These are phyloP conservation scores for Rhinichthys osculus DNA, from an alignment of 2,797 vertebrate genomes.

Conservation along the genomic window DNA sequence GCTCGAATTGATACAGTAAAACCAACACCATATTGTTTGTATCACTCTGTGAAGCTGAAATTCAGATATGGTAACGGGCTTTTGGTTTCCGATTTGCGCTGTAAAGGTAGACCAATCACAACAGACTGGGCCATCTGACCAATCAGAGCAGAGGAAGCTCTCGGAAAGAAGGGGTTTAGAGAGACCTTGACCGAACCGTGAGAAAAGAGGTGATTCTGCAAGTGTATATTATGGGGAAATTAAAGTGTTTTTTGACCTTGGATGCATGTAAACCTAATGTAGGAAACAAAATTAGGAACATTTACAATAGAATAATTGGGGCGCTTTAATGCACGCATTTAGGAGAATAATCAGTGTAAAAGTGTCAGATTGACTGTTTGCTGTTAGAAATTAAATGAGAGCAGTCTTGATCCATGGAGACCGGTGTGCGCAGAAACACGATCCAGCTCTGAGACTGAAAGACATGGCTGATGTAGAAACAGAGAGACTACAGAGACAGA, in stretches of 20 bases:
- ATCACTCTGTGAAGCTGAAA: neutral
- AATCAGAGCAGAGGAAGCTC: neutral
- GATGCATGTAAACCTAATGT: neutral
- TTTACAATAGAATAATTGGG: neutral
- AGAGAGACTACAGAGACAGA: constrained; percentile 26
- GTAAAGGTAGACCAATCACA: neutral
- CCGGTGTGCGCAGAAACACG: neutral
- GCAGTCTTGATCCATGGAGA: constrained; percentile 34
- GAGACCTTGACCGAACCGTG: neutral
- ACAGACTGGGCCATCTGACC: neutral
- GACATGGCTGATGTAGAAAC: constrained; percentile 17
- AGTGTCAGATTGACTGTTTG: neutral
- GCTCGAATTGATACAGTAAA: neutral
- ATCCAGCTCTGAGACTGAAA: constrained; percentile 26
- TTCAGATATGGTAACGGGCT: neutral
- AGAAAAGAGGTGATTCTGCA: neutral
- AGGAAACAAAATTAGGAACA: neutral
- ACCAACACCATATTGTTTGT: neutral
- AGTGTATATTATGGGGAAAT: neutral
- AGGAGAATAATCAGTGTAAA: neutral
- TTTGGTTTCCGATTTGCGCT: neutral
- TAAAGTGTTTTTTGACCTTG: neutral
- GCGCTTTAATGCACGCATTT: neutral
- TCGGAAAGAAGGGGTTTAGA: neutral
- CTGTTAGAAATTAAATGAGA: constrained; percentile 27